Conservation (phyloP, 30 jellyfish, hydroid and myxozoan genomes). For the Chrysaora quinquecirrha region DNA sequence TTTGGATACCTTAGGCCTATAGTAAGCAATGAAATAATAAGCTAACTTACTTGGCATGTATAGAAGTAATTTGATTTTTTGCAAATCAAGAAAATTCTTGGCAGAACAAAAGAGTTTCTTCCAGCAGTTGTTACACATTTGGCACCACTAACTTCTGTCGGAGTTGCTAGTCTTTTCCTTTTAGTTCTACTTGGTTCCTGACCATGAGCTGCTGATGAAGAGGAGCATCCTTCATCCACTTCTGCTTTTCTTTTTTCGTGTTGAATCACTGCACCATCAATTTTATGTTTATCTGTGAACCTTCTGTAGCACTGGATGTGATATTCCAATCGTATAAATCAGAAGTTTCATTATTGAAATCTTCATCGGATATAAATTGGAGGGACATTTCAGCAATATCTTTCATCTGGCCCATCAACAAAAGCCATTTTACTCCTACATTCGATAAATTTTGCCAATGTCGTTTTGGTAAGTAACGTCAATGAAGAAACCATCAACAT, state of each 20-base stretch:
- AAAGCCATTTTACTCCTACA: constrained; percentile 29
- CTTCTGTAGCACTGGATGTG: constrained; percentile 36
- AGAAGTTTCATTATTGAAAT: background rate
- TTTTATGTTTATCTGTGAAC: constrained; percentile 18
- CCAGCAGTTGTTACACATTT: background rate
- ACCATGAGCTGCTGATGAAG: no score
- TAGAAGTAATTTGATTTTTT: constrained; percentile 15
- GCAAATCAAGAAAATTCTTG: constrained; percentile 30
- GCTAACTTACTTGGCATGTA: constrained; percentile 20
- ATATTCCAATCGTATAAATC: background rate
- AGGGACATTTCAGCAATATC: constrained; percentile 26
- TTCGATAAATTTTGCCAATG: constrained; percentile 20
- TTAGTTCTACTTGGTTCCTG: no score
- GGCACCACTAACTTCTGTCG: constrained; percentile 10
- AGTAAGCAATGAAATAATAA: background rate
- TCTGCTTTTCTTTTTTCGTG: constrained; percentile 28
- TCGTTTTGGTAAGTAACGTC: constrained; percentile 8
- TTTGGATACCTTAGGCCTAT: no score
- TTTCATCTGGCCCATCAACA: constrained; percentile 18
- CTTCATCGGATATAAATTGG: constrained; percentile 19
- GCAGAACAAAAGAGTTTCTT: constrained; percentile 17
- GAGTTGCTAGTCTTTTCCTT: no score
- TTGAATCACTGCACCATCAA: constrained; percentile 20
- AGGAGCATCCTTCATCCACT: no score
- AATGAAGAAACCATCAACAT: constrained; percentile 8